phyloP scores from a whole-genome alignment of 2,113 vertebrate genomes.

The Nettapus auritus region DNA sequence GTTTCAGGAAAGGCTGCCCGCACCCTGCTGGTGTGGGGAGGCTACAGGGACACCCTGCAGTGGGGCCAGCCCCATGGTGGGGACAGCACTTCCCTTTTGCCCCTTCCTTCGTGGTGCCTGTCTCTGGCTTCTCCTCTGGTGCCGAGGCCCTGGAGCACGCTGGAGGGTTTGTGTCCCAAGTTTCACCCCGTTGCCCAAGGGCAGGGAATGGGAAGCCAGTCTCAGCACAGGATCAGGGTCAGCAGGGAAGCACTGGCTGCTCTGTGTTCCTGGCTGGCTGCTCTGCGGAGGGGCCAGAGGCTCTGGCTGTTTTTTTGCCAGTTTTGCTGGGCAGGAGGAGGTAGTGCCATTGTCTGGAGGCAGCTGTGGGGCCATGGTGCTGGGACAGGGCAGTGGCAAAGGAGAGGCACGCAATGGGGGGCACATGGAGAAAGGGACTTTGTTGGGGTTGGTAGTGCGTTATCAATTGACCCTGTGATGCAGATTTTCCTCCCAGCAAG shows the following conservation, averaged over 20 bases:
- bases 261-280: not conserved
- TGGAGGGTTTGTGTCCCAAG: not conserved
- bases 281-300: not conserved
- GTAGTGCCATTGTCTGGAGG: not conserved
- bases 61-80: not conserved
- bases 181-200: not conserved
- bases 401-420: rapidly evolving
- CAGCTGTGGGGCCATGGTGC: not conserved
- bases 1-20: rapidly evolving
- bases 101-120: not conserved
- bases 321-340: not conserved
- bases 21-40: not conserved
- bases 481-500: constrained; percentile 65
- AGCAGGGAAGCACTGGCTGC: not conserved
- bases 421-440: constrained; percentile 40
- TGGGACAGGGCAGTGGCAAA: not conserved
- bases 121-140: not conserved
- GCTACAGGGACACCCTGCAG: not conserved
- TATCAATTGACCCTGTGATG: constrained; percentile 43
- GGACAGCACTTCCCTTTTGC: not conserved
- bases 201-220: not conserved
- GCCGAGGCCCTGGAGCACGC: not conserved
- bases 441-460: not conserved
- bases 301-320: not conserved
- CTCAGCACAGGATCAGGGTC: rapidly evolving